A percentile compares a stretch with the other conserved stretches of the same genome.
Evolutionary conservation across 2,113 vertebrate species (phyloP).

Genomic region (Hemiprocne comata): DNA sequence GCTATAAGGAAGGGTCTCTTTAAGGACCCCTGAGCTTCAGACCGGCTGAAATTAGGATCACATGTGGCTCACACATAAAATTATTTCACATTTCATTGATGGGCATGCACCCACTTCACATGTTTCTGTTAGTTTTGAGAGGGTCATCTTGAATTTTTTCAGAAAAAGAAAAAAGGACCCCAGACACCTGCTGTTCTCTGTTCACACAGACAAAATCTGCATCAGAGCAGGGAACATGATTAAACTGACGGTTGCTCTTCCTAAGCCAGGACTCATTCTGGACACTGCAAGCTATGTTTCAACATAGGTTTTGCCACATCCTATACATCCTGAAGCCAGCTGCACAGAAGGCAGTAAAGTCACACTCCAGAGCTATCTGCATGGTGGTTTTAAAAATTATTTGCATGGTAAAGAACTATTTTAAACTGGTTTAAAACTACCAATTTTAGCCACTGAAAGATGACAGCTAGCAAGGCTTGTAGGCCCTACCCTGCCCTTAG

Average conservation of each 20-base stretch:
- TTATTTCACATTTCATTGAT: not conserved
- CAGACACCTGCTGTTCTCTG: not conserved
- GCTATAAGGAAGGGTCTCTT: not conserved
- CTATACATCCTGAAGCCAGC: not conserved
- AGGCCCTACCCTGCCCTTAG: not conserved
- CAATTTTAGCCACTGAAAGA: not conserved
- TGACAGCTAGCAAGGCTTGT: not conserved
- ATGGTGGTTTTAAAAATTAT: not conserved
- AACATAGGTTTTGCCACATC: not conserved
- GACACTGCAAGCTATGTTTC: not conserved
- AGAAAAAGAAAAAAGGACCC: not conserved
- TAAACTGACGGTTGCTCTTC: not conserved
- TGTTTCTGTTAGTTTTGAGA: not conserved
- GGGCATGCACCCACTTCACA: not conserved
- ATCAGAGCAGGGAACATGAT: not conserved
- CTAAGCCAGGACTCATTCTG: not conserved
- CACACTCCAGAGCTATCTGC: not conserved
- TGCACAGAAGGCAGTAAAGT: not conserved
- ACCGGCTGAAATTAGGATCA: not conserved
- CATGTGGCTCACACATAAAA: not conserved
- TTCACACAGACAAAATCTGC: not conserved
- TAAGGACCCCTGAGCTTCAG: not conserved
- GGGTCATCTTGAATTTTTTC: not conserved
- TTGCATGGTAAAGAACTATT: not conserved
- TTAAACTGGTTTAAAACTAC: not conserved